These are phyloP conservation scores for Tolypeutes matacus DNA, from an alignment of 2,797 vertebrate genomes.

Conservation along the genomic window DNA sequence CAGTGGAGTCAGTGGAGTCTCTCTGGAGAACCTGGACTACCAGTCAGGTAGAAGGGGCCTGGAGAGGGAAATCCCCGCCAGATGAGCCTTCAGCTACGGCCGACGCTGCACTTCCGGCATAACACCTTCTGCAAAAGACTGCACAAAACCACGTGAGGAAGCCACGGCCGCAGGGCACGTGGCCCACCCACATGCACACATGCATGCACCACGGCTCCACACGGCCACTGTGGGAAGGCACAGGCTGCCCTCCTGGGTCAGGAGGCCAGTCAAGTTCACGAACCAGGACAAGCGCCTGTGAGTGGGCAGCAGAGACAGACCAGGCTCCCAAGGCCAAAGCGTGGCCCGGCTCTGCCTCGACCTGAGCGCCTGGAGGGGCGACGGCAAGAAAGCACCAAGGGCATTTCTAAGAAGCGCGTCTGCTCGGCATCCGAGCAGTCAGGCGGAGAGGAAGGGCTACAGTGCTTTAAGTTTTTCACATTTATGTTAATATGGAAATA, in stretches of 20 bases:
- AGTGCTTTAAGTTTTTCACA: rapidly evolving
- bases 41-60: rapidly evolving
- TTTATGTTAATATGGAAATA: rapidly evolving
- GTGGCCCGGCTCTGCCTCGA: rapidly evolving
- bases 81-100: not conserved
- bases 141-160: not conserved
- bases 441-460: rapidly evolving
- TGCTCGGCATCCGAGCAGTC: rapidly evolving
- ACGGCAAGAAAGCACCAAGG: rapidly evolving
- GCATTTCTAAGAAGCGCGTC: rapidly evolving
- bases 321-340: no score
- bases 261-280: rapidly evolving
- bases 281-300: rapidly evolving
- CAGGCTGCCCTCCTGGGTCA: not conserved
- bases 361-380: rapidly evolving
- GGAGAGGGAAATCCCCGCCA: rapidly evolving
- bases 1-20: no score
- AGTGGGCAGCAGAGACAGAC: not conserved
- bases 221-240: rapidly evolving
- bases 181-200: no score
- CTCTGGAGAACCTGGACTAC: no score
- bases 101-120: no score
- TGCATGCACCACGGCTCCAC: no score
- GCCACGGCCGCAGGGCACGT: rapidly evolving
- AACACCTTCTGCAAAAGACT: not conserved